These are phyloP conservation scores for Ptychoptera contaminata DNA, from an alignment of 2,888 invertebrate genomes.

Conservation along the genomic window DNA sequence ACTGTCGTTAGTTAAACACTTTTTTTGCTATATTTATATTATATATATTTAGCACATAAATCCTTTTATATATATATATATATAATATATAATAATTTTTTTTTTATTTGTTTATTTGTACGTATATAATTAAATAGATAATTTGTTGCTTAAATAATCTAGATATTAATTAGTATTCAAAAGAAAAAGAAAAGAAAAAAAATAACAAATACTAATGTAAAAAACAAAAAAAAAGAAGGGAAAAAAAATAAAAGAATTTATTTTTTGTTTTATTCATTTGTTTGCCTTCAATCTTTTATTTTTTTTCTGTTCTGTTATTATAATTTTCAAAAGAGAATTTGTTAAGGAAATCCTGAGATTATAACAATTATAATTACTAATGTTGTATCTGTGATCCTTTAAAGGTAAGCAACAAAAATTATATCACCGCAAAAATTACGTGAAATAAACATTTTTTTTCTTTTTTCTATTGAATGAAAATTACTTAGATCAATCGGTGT, in stretches of 20 bases:
- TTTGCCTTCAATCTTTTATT: not conserved
- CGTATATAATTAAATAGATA: no score
- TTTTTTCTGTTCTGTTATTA: not conserved
- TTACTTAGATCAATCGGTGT: no score
- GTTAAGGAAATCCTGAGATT: no score
- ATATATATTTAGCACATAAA: not conserved
- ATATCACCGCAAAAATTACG: no score
- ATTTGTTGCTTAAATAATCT: no score
- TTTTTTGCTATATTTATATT: not conserved
- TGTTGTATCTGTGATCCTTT: constrained; percentile 6
- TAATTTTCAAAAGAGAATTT: not conserved
- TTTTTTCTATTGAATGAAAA: no score
- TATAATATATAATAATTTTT: not conserved
- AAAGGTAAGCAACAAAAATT: not conserved
- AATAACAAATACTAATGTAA: no score
- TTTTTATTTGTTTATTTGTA: no score
- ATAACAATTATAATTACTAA: not conserved
- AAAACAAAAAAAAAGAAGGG: not conserved
- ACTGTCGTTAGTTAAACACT: not conserved
- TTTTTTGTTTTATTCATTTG: constrained; percentile 1
- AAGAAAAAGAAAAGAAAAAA: no score
- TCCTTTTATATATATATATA: no score
- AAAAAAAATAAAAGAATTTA: not conserved
- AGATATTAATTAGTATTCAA: no score
- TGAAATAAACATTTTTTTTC: not conserved